These are phyloP conservation scores for Operophtera brumata DNA, from an alignment of 2,888 invertebrate species.

Conservation along the genomic window DNA sequence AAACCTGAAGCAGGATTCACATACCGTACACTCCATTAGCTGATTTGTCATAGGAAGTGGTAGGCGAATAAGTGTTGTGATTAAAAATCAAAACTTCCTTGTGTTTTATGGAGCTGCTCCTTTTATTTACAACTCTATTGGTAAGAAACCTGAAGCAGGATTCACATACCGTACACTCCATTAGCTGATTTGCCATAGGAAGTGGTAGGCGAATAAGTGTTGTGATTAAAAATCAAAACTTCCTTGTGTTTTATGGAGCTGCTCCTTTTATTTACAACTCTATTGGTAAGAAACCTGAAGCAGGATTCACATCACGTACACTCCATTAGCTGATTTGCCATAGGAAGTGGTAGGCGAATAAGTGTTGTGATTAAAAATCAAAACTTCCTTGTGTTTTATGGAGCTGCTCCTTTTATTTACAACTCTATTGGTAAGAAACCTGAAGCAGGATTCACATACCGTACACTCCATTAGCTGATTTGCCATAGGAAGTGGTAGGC, in stretches of 20 bases:
- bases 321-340: slow-evolving; percentile 64
- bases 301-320: slow-evolving; percentile 56
- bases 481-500: slow-evolving; percentile 55
- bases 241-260: slow-evolving; percentile 30
- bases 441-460: slow-evolving; percentile 49
- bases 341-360: slow-evolving; percentile 52
- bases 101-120: slow-evolving; percentile 27
- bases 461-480: slow-evolving; percentile 65
- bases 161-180: slow-evolving; percentile 61
- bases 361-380: slow-evolving; percentile 43
- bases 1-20: slow-evolving; percentile 42
- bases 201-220: slow-evolving; percentile 47
- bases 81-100: slow-evolving; percentile 42
- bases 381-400: slow-evolving; percentile 36
- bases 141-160: slow-evolving; percentile 32
- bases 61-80: slow-evolving; percentile 42
- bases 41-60: slow-evolving; percentile 61
- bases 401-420: slow-evolving; percentile 20
- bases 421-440: too few species aligned
- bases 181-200: slow-evolving; percentile 64
- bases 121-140: slow-evolving; percentile 16
- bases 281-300: slow-evolving; percentile 9
- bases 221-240: slow-evolving; percentile 44
- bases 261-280: slow-evolving; percentile 17
- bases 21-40: slow-evolving; percentile 63